phyloP scores from a whole-genome alignment of 2,797 vertebrate species.

The Poecile montanus region DNA sequence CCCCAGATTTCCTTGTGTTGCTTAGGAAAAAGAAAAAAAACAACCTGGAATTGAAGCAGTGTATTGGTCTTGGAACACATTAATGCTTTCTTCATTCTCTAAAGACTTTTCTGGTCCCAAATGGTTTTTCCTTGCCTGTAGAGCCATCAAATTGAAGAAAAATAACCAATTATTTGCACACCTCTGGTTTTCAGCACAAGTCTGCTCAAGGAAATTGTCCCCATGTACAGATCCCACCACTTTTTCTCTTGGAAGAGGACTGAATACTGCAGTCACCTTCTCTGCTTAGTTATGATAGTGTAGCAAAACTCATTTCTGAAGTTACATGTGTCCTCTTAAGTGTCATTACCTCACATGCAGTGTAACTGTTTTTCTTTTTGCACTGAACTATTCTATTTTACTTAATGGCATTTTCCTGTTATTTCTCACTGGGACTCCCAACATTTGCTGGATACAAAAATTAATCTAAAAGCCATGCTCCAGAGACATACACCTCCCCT shows the following conservation, averaged over 20 bases:
- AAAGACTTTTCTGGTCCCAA: neutral
- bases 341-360: neutral
- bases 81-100: neutral
- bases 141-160: neutral
- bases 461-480: neutral
- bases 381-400: neutral
- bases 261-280: neutral
- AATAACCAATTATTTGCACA: neutral
- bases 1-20: neutral
- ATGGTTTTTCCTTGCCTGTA: neutral
- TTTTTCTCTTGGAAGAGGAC: neutral
- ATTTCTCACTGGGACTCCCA: neutral
- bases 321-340: neutral
- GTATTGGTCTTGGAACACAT: neutral
- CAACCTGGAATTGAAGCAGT: neutral
- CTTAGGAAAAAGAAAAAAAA: neutral
- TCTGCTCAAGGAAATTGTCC: neutral
- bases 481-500: neutral
- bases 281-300: neutral
- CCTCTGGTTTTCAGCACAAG: neutral
- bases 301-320: neutral
- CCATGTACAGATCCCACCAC: neutral
- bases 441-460: neutral
- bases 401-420: neutral
- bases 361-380: neutral